Base-by-base conservation (phyloP, 2,113 vertebrate genomes). In the Symphodus melops region DNA sequence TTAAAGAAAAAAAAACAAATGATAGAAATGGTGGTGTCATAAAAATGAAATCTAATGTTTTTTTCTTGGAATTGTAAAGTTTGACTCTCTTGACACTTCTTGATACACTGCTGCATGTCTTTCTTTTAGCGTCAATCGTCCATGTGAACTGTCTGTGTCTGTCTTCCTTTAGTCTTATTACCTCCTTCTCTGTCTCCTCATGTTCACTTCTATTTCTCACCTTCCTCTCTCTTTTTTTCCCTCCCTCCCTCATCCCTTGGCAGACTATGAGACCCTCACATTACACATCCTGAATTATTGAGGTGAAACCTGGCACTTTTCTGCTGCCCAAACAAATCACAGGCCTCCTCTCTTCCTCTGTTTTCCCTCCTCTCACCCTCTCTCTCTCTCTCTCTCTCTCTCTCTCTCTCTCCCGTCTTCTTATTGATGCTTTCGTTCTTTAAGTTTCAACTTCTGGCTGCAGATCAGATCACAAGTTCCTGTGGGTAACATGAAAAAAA, bases 231-330 rank as follows among this genome's bases (percentile, higher is more conserved):
- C 17, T 36, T 49, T 63, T 66, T 52, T 56, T 46, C 12, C 20
- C 39, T 12, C 39, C n/a, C 70, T 36, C 11, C n/a, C 62, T 58
- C 61, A 10, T 52, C 57, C 33, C 46, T 36, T 33, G 19, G 9
- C 66, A 52, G 86, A 75, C 4, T 60, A 56, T 57, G 81, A 72
- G 86, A 75, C 75, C 77, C 88, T 92, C 79, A 33, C 60, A 86
- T 91, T 91, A 82, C 88, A 86, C 83, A 55, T 79, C 67, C 73
- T 91, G 72, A 92, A 92, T 91, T 90, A 92, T 92, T 91, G 75
- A 93, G 82, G 75, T 84, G 90, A 91, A 92, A 88, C 78, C 61
- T 13, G 21, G 67, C 74, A 52, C 82, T 68, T 52, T 2, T 70
- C 37, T 75, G 48, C 66, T 66, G 61, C 55, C 61, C 79, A 80